Base-by-base conservation (phyloP, 53 echinoderm and acorn worm genomes). In the Astropecten irregularis region DNA sequence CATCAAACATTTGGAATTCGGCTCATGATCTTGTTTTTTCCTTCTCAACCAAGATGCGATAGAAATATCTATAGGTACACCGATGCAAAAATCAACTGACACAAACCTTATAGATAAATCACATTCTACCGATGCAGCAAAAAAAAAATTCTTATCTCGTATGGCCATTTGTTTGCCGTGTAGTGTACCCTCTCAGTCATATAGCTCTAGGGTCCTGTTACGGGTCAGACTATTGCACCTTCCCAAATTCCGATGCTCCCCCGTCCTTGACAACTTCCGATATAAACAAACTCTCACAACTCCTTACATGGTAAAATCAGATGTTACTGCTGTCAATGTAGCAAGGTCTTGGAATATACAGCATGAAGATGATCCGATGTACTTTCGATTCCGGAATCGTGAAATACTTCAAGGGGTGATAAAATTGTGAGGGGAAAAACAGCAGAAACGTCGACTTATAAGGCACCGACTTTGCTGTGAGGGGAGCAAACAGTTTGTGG, bases 241-340 rank as follows among this genome's bases (percentile, higher is more conserved):
- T 62, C 61, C 61, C 0, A 62, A 79, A 79, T 79, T 62, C 79
- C 79, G 63, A 62, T 59, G 79, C 61, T 46, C 57, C 50, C 57
- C 34, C 59, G 79, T 60, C 79, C 79, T 79, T 79, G 79, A 56
- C 60, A 44, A 79, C 79, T 79, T 79, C 79, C 79, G 79, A 79
- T 61, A 79, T 79, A 79, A 79, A 79, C 79, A 79, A 62, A 79
- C 44, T 61, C 32, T 16, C 29, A 21, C 79, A 79, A 79, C 79
- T 79, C 79, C 79, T 7, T 79, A 79, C 79, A 79, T 79, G 79
- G 79, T 79, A 79, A 79, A 47, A 40, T 25, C 32, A 61, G 27
- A 25, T 61, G 29, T 30, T 42, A 16, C 32, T 32, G 42, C 11
- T 42, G n/a, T n/a, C n/a, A n/a, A n/a, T n/a, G n/a, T n/a, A n/a